Evolutionary conservation across 2,113 vertebrate genomes (phyloP), one percentile per base, ranked within the genome.

Genomic region (Anhinga anhinga): DNA sequence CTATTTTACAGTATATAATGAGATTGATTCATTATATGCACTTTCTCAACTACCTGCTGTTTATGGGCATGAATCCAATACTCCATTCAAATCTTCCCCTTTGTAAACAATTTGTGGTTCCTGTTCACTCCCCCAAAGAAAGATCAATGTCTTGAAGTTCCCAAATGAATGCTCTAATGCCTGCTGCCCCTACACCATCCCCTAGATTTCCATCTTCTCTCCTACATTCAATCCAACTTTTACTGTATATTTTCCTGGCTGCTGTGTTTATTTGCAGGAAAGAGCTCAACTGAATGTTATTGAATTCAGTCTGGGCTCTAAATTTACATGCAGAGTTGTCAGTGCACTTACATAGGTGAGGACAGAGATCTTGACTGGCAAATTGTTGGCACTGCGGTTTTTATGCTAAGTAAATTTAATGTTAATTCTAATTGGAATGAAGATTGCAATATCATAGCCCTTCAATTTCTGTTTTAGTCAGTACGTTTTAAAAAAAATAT

Each of bases 301-400:
- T 81, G 21, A 78, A 77, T 86, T 83, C 42, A 62, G 2, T 76
- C 50, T 86, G 40, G 23, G 9, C 42, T 88, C 53, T 86, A 66
- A 90, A 65, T 5, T 5, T 66, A 40, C 5, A 42, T 0, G 0
- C 10, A 40, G 44, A 52, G 4, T 47, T 79, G 15, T 59, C 34
- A 40, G 26, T 80, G 40, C 69, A 30, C 6, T 77, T 56, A 66
- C 0, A 3, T 45, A 44, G 32, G 25, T 62, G 23, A 83, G 15
- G 55, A 19, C 15, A 55, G 42, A 76, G n/a, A 34, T 61, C 27
- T 52, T 45, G 29, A 80, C 66, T 45, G 50, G 53, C 36, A 95
- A 27, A 61, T 77, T 58, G 13, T 32, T 82, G 47, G n/a, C 58
- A 15, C 40, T 49, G 21, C 21, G 56, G 2, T 59, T 90, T 69